Evolutionary conservation across 2,797 vertebrate species (phyloP).

Genomic region (Mycteria americana): DNA sequence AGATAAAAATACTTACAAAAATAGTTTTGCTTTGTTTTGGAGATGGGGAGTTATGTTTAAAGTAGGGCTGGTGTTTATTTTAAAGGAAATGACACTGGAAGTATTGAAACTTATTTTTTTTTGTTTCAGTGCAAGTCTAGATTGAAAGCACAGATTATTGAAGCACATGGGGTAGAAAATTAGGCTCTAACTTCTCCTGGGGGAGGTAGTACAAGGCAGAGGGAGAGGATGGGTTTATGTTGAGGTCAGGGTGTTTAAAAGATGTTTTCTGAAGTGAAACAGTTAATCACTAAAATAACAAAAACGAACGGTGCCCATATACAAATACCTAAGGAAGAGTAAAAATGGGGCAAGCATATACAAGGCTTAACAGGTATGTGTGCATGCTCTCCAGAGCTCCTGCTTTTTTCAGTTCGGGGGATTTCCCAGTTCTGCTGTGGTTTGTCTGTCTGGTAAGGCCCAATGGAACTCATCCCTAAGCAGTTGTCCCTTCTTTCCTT

Average conservation of each 20-base stretch:
- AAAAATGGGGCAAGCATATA: accelerated
- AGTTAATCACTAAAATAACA: not conserved
- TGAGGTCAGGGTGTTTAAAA: not conserved
- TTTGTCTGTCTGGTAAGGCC: not conserved
- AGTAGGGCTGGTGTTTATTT: not conserved
- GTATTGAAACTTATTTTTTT: not conserved
- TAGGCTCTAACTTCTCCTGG: not conserved
- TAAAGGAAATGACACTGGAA: not conserved
- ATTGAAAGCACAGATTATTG: not conserved
- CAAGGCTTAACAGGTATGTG: accelerated
- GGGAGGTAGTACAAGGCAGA: not conserved
- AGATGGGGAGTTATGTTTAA: not conserved
- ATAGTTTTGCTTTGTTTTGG: not conserved
- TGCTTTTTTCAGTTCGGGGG: not conserved
- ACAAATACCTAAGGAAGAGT: not conserved
- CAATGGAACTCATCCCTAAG: not conserved
- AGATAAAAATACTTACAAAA: not conserved
- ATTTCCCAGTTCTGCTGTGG: not conserved
- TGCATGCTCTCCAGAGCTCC: not conserved
- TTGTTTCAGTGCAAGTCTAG: not conserved
- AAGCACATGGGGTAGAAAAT: not conserved
- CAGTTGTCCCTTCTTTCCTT: not conserved
- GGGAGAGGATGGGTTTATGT: not conserved
- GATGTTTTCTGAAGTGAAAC: not conserved
- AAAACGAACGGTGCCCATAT: not conserved